These are phyloP conservation scores for Aphrocallistes beatrix DNA, from an alignment of 37 sponge, comb jelly and placozoan genomes.

Conservation along the genomic window DNA sequence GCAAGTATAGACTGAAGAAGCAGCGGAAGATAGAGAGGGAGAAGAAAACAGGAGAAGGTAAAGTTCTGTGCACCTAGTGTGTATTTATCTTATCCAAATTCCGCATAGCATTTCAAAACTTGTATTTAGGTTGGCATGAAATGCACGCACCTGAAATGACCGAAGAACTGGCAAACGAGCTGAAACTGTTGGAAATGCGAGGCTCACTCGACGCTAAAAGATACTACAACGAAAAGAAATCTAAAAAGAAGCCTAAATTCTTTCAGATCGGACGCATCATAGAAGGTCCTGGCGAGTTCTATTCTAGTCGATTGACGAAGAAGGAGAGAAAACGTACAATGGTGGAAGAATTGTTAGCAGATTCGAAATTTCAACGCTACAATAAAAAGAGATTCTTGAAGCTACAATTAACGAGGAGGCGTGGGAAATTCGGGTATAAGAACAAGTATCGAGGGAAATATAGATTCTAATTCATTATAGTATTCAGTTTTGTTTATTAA, in stretches of 20 bases:
- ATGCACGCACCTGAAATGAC: slow-evolving; percentile 55
- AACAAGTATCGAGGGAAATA: neutral
- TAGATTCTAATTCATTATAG: neutral
- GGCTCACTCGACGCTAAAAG: slow-evolving; percentile 43
- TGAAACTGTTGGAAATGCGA: slow-evolving; percentile 51
- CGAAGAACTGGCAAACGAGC: slow-evolving; percentile 49
- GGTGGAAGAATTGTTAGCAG: slow-evolving; percentile 61
- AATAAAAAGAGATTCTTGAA: neutral
- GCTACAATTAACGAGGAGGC: neutral
- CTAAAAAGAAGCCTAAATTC: slow-evolving; percentile 51
- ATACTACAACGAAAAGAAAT: slow-evolving; percentile 33
- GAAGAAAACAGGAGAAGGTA: slow-evolving; percentile 36
- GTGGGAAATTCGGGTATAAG: neutral
- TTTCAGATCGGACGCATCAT: slow-evolving; percentile 52
- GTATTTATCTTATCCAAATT: too few relatives aligned
- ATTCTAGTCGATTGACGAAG: slow-evolving; percentile 48
- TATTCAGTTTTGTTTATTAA: too few relatives aligned
- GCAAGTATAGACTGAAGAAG: slow-evolving; percentile 25
- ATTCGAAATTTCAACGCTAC: slow-evolving; percentile 28
- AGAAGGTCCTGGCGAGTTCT: slow-evolving; percentile 57
- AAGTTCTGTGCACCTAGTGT: too few relatives aligned
- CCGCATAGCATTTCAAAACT: too few relatives aligned
- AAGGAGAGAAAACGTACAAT: slow-evolving; percentile 37
- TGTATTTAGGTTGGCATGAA: slow-evolving; percentile 43
- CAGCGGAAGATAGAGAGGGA: slow-evolving; percentile 40